Conservation (phyloP, 37 sponge, comb jelly and placozoan genomes). For the Crambe crambe region DNA sequence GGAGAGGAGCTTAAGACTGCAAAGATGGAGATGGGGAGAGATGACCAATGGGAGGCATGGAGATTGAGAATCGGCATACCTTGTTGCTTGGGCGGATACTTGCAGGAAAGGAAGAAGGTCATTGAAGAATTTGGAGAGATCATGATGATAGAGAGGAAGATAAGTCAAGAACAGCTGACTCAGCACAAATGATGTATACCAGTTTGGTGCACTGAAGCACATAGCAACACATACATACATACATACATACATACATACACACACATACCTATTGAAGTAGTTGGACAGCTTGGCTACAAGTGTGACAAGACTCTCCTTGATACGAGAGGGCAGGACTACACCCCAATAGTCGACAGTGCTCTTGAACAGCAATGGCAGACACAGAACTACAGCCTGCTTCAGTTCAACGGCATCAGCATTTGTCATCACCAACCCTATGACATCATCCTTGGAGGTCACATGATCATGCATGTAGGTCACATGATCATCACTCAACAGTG, state of each 20-base stretch:
- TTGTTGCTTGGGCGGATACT: not conserved
- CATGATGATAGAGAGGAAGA: not conserved
- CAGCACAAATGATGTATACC: slow-evolving; percentile 22
- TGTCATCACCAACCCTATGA: not conserved
- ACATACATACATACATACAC: slow-evolving; percentile 21
- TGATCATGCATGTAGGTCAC: not conserved
- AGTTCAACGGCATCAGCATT: not conserved
- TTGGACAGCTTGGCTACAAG: slow-evolving; percentile 12
- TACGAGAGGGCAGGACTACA: not conserved
- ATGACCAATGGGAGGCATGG: not conserved
- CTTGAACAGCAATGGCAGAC: not conserved
- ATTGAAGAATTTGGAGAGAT: not conserved
- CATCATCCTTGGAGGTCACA: not conserved
- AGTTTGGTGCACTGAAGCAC: slow-evolving; percentile 11
- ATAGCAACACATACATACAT: slow-evolving; percentile 39
- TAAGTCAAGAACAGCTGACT: slow-evolving; percentile 4
- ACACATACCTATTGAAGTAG: slow-evolving; percentile 23
- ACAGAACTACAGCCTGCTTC: slow-evolving; percentile 3
- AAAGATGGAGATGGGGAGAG: not conserved
- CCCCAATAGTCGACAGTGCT: not conserved
- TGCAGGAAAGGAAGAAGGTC: slow-evolving; percentile 16
- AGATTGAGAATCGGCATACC: not conserved
- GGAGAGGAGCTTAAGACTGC: slow-evolving; percentile 6
- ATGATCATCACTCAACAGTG: not conserved
- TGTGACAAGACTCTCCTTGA: not conserved